Percentiles rank a stretch among this genome's conserved stretches.
Conservation (phyloP, 2,113 vertebrate species). For the Pelecanoides urinatrix region DNA sequence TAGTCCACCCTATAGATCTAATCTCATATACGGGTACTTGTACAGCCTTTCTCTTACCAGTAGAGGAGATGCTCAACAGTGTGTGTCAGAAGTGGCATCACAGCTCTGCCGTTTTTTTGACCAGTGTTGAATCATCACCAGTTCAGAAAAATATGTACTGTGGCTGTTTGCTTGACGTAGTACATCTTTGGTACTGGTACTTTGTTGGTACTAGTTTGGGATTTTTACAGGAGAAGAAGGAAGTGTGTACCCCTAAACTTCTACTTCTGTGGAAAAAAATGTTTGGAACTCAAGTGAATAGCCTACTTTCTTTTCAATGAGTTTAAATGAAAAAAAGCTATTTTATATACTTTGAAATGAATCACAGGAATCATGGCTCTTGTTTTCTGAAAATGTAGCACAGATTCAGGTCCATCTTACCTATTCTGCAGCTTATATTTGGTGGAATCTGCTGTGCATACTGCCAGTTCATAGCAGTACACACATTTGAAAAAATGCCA, state of each 20-base stretch:
- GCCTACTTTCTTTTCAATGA: background rate
- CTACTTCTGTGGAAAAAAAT: background rate
- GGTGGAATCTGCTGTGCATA: background rate
- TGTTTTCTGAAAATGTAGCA: background rate
- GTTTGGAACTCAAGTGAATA: background rate
- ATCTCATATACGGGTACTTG: rapidly evolving
- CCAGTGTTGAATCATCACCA: background rate
- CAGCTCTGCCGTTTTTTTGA: background rate
- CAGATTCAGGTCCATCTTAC: background rate
- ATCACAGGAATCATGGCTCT: background rate
- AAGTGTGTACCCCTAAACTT: background rate
- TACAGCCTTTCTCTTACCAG: background rate
- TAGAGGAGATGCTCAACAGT: background rate
- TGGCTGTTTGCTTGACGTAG: background rate
- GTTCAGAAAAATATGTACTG: background rate
- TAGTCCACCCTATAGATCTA: background rate
- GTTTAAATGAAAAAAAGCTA: background rate
- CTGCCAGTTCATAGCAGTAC: background rate
- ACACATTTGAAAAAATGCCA: background rate
- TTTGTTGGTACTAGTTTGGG: background rate
- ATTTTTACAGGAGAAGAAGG: background rate
- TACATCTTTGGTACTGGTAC: background rate
- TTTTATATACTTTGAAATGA: background rate
- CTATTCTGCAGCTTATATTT: background rate
- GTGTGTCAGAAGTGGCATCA: background rate